Base-by-base conservation (phyloP, 2,888 invertebrate species). In the Ypsolopha scabrella region DNA sequence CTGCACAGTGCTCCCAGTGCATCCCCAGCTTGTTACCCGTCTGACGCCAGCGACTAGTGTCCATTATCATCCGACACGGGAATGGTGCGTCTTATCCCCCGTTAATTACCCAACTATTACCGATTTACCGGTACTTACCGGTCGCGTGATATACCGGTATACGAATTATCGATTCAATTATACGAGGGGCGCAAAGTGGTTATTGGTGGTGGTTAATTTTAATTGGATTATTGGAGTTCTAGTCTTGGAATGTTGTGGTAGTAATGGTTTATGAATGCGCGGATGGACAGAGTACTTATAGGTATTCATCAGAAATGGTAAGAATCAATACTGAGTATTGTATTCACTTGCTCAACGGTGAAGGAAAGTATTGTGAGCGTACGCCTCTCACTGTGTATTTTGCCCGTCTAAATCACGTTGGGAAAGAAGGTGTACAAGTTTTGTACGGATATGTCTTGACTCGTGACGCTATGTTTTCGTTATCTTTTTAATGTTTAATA, bases 101-200 rank as follows among this genome's bases (percentile, higher is more conserved):
- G 67, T 72, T 80, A 80, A 80, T 80, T 80, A 78, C 74, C 69
- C 70, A 58, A 62, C 58, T 60, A 60, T 68, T 67, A 66, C 75
- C 69, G 74, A 67, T 70, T 64, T 57, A 66, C 70, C 72, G 75
- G 74, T 70, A 68, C 74, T 64, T 57, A 66, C 70, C 71, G 75
- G 74, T 70, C 68, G 73, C 60, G 78, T 77, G 79, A 78, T 72
- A 75, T 78, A 78, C 76, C 71, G 67, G 67, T 60, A 60, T 43
- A 43, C 43, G 13, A 8, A 11, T 9, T 11, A 9, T 13, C 13
- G 43, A 43, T 43, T 43, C 13, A n/a, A 43, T 43, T 43, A 14
- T 43, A 43, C 13, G 43, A 13, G 14, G 9, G 43, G 1, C 14
- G 6, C 8, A 4, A 24, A 4, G 24, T 24, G 24, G 43, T 43